Evolutionary conservation across 2,888 invertebrate genomes (phyloP).

Genomic region (Mesochorus sp.): DNA sequence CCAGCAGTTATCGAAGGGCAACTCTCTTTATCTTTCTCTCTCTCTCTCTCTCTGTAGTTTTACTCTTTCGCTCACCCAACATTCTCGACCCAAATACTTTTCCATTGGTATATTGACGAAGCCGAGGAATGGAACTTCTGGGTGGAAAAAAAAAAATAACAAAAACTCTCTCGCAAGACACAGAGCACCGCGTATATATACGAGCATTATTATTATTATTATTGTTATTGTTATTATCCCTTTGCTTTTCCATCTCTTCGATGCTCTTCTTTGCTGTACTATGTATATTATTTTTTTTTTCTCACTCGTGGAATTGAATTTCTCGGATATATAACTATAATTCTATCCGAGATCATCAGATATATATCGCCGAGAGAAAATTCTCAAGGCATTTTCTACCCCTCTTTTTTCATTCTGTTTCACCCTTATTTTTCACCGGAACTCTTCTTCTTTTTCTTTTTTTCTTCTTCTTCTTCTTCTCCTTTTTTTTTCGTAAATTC

Average conservation of each 20-base stretch:
- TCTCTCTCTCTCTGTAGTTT: no score
- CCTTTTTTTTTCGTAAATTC: background rate
- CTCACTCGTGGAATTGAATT: constrained; percentile 46
- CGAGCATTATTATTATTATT: no score
- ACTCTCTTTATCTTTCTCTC: no score
- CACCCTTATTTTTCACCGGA: background rate
- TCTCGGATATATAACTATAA: constrained; percentile 27
- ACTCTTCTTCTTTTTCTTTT: constrained; percentile 19
- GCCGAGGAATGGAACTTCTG: constrained; percentile 10
- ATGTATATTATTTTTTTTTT: constrained; percentile 10
- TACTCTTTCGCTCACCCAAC: background rate
- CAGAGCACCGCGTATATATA: constrained; percentile 41
- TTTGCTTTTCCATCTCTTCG: constrained; percentile 25
- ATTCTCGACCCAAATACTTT: constrained; percentile 58
- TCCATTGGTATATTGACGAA: constrained; percentile 38
- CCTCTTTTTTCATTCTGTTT: background rate
- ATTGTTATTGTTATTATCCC: constrained; percentile 5
- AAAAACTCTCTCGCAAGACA: constrained; percentile 39
- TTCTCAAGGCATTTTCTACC: background rate
- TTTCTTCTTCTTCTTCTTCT: constrained; percentile 15
- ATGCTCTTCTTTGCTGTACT: background rate
- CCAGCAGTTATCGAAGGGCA: constrained; percentile 43
- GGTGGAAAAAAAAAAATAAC: constrained; percentile 5
- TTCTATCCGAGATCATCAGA: constrained; percentile 28
- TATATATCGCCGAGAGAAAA: constrained; percentile 13